These are phyloP conservation scores for Apostichopus japonicus DNA, from an alignment of 35 echinoderm and acorn worm genomes.

Conservation along the genomic window DNA sequence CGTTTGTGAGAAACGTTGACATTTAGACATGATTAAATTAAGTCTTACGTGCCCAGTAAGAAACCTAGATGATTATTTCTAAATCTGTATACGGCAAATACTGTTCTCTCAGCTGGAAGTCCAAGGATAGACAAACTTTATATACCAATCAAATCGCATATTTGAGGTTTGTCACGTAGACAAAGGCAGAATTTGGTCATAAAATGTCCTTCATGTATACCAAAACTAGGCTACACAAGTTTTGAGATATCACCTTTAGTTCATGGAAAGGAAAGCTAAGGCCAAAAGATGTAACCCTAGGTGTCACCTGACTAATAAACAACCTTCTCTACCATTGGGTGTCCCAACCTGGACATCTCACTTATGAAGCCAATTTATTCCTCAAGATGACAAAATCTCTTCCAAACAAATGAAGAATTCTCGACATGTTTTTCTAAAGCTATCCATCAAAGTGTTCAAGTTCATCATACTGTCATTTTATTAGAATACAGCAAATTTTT, in stretches of 20 bases:
- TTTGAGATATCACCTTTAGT: background rate
- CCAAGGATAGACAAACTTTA: background rate
- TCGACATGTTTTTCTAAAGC: too few species aligned
- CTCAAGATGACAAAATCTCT: too few species aligned
- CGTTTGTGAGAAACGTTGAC: too few species aligned
- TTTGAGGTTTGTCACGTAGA: conserved; percentile 13
- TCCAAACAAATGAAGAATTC: too few species aligned
- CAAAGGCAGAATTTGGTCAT: background rate
- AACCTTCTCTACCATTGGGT: background rate
- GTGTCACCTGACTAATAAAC: background rate
- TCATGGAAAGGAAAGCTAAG: background rate
- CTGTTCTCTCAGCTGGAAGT: background rate
- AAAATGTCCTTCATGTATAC: conserved; percentile 11
- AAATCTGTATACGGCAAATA: too few species aligned
- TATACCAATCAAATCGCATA: background rate
- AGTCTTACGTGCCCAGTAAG: too few species aligned
- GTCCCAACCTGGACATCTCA: background rate
- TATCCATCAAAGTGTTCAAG: too few species aligned
- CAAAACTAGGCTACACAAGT: background rate
- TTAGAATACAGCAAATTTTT: too few species aligned
- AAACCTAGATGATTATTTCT: too few species aligned
- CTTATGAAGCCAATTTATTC: background rate
- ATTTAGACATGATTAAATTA: too few species aligned
- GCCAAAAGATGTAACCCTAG: background rate
- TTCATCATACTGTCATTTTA: too few species aligned